Evolutionary conservation across 2,797 vertebrate genomes (phyloP).

Genomic region (Oophaga sylvatica): DNA sequence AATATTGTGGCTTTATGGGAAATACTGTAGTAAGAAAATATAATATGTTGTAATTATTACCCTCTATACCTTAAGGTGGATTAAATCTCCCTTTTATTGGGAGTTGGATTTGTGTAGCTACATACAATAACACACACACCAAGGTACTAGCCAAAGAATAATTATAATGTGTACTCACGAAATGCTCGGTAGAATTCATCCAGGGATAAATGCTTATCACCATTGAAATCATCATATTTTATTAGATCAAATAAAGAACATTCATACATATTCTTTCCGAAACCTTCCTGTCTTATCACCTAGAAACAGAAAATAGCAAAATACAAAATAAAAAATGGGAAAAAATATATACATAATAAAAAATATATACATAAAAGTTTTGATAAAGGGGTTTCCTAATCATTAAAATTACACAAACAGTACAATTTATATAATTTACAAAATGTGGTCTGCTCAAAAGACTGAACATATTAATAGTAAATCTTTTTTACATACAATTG

Average conservation of each 20-base stretch:
- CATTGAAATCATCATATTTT: conserved; percentile 88
- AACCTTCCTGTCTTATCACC: conserved; percentile 91
- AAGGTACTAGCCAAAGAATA: neutral
- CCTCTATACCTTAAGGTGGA: too few species aligned
- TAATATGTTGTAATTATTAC: too few species aligned
- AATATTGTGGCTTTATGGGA: too few species aligned
- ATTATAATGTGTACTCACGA: conserved; percentile 79
- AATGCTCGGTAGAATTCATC: conserved; percentile 94
- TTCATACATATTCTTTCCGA: conserved; percentile 81
- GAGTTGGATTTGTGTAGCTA: too few species aligned
- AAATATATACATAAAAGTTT: too few species aligned
- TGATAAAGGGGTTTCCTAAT: too few species aligned
- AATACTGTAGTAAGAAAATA: too few species aligned
- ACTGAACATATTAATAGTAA: too few species aligned
- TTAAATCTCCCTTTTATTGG: neutral
- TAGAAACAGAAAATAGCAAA: conserved; percentile 68
- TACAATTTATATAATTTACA: too few species aligned
- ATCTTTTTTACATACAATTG: too few species aligned
- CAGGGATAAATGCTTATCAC: conserved; percentile 84
- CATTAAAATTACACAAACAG: too few species aligned
- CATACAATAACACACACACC: neutral
- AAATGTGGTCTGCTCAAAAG: too few species aligned
- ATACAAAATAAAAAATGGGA: conserved; percentile 39
- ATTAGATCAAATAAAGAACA: conserved; percentile 92
- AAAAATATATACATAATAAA: neutral